These are phyloP conservation scores for Drosophila malerkotliana DNA, from an alignment of 1,140 invertebrate species.

Conservation along the genomic window DNA sequence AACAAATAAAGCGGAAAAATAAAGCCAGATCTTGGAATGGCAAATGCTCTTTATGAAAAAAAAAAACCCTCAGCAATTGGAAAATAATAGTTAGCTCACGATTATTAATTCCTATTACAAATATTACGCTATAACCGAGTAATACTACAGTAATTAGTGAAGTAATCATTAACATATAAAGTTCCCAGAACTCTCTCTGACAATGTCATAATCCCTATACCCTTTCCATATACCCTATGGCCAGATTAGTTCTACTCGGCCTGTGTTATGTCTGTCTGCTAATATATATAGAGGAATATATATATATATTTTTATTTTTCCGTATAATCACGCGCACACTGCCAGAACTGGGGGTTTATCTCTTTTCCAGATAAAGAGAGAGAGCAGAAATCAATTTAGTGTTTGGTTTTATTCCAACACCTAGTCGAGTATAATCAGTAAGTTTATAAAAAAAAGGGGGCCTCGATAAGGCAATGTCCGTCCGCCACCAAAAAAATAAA, in stretches of 20 bases:
- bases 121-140: not conserved
- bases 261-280: constrained; percentile 38
- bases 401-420: constrained; percentile 48
- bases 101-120: not conserved
- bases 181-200: too few relatives aligned
- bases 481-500: constrained; percentile 6
- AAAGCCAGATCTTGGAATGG: too few relatives aligned
- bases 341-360: constrained; percentile 24
- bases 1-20: constrained; percentile 1
- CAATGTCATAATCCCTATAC: not conserved
- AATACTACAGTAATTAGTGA: not conserved
- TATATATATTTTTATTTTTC: constrained; percentile 20
- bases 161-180: not conserved
- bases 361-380: constrained; percentile 23
- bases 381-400: constrained; percentile 25
- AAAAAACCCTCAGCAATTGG: not conserved
- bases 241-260: constrained; percentile 32
- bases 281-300: not conserved
- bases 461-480: constrained; percentile 38
- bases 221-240: constrained; percentile 1
- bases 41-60: not conserved
- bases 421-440: constrained; percentile 50
- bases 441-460: constrained; percentile 43
- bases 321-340: constrained; percentile 17
- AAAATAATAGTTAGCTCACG: not conserved